Evolutionary conservation across 2,797 vertebrate genomes (phyloP), one percentile per base, ranked within the genome.

Genomic region (Pogonophryne albipinna): DNA sequence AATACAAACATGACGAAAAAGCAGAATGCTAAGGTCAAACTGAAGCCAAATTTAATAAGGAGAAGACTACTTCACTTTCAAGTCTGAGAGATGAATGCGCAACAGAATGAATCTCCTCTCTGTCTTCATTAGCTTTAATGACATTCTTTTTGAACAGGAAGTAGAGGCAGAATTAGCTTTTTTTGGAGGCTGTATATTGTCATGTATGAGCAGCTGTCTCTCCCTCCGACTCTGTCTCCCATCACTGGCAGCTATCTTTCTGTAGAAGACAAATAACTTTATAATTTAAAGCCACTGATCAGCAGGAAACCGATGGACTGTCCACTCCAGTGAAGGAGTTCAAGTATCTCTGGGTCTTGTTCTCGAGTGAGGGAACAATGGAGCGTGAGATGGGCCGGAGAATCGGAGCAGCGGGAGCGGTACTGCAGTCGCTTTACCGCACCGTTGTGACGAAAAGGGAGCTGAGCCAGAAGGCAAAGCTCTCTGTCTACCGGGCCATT

Each of bases 131-230:
- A 79, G 69, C 85, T 93, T 92, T 89, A 92, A 92, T 89, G 91
- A n/a, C 67, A 93, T 91, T 93, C 92, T 88, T 85, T 93, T 91
- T 92, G 87, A 93, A 92, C 62, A 85, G 74, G 80, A 90, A 87
- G 74, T 50, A 65, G 45, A 17, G 59, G 66, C 82, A 77, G 59
- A 79, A 65, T 1, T 44, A 59, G 76, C 6, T 10, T 60, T 61
- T 47, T 41, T 57, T 62, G 49, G 55, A 85, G 79, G 83, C 79
- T 86, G 82, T 80, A 79, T 70, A 87, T 87, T 86, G 86, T 92
- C 89, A 88, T 84, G 78, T 85, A 75, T 58, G 69, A 85, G 82
- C 70, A 80, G 82, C 81, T 85, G 87, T 79, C 68, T 70, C 71
- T 75, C 71, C 85, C 68, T 79, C 82, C 67, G 77, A 59, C 74